Evolutionary conservation across 2,797 vertebrate genomes (phyloP), one percentile per base, ranked within the genome.

Genomic region (Gymnocypris eckloni): DNA sequence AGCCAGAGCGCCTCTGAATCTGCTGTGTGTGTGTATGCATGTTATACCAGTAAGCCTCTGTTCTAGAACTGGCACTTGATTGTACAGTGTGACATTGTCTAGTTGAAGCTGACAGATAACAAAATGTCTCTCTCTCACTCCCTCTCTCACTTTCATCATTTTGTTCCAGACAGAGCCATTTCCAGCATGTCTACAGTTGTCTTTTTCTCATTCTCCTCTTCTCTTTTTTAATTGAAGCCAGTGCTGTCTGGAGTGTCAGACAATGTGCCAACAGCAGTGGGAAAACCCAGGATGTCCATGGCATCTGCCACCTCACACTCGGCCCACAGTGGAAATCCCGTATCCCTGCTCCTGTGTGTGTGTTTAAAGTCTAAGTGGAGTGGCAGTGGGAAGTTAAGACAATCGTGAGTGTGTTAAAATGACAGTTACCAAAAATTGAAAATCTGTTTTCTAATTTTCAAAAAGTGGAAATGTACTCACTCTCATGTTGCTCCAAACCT

Each of bases 191-290:
- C 83, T 79, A 79, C 41, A 72, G 76, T 72, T 85, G 83, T 85
- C 83, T 79, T 85, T 79, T n/a, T 79, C 39, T 72, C 59, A 79
- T 79, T 28, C 76, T 20, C 15, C 67, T 64, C 84, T 80, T 72
- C 76, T 79, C 52, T 72, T 83, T 79, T 61, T 85, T 85, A 85
- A 85, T 80, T 79, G 77, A 85, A 85, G 84, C 41, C 66, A 71
- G 43, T 85, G 84, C 84, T 80, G 77, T 85, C 84, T 85, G 84
- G 67, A 80, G 77, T 85, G 84, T 85, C 84, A 85, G 25, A 61
- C 84, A 48, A 85, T 85, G 67, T 80, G 77, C 39, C 66, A 61
- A 59, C 12, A 4, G 50, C 75, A 79, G 52, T 2, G 18, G n/a
- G 39, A 80, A 85, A 80, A 80, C 84, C 77, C 0, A 4, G 69